Evolutionary conservation across 1,140 invertebrate species (phyloP).

Genomic region (Matsumurasca onukii): DNA sequence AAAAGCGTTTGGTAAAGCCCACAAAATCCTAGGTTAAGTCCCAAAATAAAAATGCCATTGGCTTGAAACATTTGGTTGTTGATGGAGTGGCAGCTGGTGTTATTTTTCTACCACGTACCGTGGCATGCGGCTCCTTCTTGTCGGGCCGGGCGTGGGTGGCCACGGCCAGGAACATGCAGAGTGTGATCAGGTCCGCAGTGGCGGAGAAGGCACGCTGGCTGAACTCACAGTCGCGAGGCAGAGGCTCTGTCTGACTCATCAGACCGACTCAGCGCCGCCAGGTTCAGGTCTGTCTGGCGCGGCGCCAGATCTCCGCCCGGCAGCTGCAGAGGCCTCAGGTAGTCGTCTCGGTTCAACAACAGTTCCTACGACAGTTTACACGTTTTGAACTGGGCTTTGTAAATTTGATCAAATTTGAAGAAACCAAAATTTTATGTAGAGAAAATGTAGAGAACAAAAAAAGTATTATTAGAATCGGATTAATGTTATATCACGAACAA

Average conservation of each 20-base stretch:
- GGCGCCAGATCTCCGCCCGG: conserved; percentile 80
- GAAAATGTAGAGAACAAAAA: too few relatives aligned
- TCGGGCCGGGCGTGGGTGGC: conserved; percentile 63
- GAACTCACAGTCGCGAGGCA: conserved; percentile 62
- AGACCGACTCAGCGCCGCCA: conserved; percentile 69
- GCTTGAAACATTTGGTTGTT: too few relatives aligned
- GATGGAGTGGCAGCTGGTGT: too few relatives aligned
- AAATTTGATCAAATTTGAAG: too few relatives aligned
- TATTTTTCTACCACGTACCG: too few relatives aligned
- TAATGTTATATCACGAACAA: too few relatives aligned
- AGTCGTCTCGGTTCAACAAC: conserved; percentile 86
- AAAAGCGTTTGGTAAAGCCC: too few relatives aligned
- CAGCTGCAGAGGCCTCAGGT: conserved; percentile 79
- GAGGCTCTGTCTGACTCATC: conserved; percentile 59
- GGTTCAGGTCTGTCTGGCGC: conserved; percentile 75
- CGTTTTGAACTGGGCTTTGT: too few relatives aligned
- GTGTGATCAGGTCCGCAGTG: conserved; percentile 80
- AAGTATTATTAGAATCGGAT: too few relatives aligned
- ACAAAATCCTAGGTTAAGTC: too few relatives aligned
- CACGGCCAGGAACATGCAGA: conserved; percentile 81
- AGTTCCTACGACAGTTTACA: conserved; percentile 87
- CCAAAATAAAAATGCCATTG: too few relatives aligned
- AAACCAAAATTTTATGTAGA: too few relatives aligned
- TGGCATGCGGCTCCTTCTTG: conserved; percentile 55
- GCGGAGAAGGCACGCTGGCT: conserved; percentile 81